phyloP scores from a whole-genome alignment of 2,113 vertebrate genomes.

The Neopipo cinnamomea region DNA sequence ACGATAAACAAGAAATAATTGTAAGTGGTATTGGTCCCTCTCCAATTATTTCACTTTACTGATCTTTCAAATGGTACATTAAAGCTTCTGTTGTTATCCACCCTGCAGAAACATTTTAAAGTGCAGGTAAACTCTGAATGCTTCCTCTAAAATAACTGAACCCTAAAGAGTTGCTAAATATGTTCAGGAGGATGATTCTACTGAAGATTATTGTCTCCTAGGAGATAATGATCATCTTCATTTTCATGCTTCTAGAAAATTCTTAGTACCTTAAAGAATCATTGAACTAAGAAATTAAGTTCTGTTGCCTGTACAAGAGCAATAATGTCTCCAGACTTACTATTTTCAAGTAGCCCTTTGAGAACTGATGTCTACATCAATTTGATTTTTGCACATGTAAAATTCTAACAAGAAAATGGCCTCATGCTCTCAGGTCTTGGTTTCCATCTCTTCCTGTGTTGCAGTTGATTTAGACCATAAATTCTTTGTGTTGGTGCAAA shows the following conservation, averaged over 20 bases:
- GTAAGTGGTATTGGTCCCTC: background rate
- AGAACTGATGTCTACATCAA: background rate
- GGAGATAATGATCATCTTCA: background rate
- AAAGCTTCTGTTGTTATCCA: background rate
- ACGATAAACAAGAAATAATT: background rate
- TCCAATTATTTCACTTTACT: background rate
- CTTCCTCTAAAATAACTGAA: background rate
- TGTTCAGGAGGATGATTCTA: background rate
- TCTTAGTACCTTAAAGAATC: background rate
- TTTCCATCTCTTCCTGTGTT: background rate
- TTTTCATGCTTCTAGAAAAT: background rate
- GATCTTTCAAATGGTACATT: background rate
- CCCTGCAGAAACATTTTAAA: background rate
- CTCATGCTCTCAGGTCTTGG: background rate
- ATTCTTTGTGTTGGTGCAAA: background rate
- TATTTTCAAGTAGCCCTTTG: background rate
- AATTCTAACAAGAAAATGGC: background rate
- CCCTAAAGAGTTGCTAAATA: background rate
- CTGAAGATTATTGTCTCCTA: background rate
- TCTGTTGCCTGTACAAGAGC: background rate
- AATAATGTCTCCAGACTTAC: background rate
- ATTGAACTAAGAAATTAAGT: slow-evolving; percentile 26
- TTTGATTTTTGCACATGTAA: background rate
- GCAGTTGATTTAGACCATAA: background rate
- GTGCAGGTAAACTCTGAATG: background rate